Evolutionary conservation across 2,113 vertebrate genomes (phyloP).

Genomic region (human): GRCh38 chr7:156322501-156323000

Average conservation of each 20-base stretch:
- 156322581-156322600: neutral
- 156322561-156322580: neutral
- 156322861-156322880: neutral
- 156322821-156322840: neutral
- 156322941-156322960: neutral
- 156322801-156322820: neutral
- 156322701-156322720: neutral
- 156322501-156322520: neutral
- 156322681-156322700: neutral
- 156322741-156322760: neutral
- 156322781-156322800: neutral
- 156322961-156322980: neutral
- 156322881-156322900: neutral
- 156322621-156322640: neutral
- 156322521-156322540: neutral
- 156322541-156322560: neutral
- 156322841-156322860: neutral
- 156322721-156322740: neutral
- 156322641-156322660: neutral
- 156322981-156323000: neutral
- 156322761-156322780: neutral
- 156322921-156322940: neutral
- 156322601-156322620: neutral
- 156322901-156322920: neutral
- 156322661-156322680: neutral